Evolutionary conservation across 2,797 vertebrate genomes (phyloP).

Genomic region (Mionectes olivaceus): DNA sequence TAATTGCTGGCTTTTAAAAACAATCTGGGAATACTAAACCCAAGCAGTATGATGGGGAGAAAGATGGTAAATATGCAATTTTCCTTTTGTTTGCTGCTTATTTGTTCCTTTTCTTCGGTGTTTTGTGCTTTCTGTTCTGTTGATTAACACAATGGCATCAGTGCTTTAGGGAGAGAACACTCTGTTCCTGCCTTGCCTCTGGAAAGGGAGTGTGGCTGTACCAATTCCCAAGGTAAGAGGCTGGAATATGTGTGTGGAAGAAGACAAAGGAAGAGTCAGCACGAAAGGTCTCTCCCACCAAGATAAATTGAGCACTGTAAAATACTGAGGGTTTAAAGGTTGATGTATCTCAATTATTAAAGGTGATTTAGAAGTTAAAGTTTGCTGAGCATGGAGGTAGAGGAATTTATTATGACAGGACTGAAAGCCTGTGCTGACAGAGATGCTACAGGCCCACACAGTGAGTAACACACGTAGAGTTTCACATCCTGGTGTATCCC

Average conservation of each 20-base stretch:
- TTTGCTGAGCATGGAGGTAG: background rate
- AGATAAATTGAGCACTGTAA: accelerated
- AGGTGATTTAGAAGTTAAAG: background rate
- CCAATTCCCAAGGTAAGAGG: background rate
- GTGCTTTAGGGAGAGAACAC: background rate
- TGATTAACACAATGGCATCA: background rate
- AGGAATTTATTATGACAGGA: background rate
- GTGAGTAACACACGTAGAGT: background rate
- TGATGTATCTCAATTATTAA: background rate
- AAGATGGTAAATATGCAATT: background rate
- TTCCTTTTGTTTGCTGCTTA: background rate
- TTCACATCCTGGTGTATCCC: background rate
- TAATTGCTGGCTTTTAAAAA: background rate
- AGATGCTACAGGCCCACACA: background rate
- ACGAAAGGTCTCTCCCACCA: accelerated
- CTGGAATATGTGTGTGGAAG: background rate
- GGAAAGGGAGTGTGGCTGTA: background rate
- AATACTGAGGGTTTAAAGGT: background rate
- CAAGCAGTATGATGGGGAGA: background rate
- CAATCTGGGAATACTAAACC: background rate
- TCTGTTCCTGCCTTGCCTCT: background rate
- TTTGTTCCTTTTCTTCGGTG: background rate
- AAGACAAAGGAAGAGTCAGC: background rate
- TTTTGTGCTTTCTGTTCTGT: background rate
- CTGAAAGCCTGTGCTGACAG: background rate